phyloP scores from a whole-genome alignment of 2,797 vertebrate species.

The Miichthys miiuy region DNA sequence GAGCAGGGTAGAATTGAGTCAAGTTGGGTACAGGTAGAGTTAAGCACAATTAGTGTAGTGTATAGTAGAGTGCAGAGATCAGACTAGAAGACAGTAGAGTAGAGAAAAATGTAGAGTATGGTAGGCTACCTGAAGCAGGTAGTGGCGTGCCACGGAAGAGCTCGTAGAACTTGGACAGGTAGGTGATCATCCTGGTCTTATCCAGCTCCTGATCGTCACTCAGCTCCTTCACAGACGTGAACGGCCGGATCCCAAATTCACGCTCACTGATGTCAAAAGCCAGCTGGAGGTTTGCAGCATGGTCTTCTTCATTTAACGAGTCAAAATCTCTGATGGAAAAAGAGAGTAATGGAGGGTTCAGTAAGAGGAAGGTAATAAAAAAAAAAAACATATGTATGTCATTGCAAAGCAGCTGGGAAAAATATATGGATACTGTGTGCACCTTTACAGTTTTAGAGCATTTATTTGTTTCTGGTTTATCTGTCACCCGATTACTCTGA shows the following conservation, averaged over 20 bases:
- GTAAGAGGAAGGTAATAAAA: not conserved
- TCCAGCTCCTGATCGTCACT: slow-evolving; percentile 85
- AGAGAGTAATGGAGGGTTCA: not conserved
- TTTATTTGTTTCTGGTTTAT: not conserved
- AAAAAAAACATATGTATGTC: not conserved
- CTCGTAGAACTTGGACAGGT: slow-evolving; percentile 97
- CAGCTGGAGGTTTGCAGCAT: slow-evolving; percentile 91
- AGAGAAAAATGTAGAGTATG: not conserved
- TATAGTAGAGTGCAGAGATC: not conserved
- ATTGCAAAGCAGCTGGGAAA: not conserved
- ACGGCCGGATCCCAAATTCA: slow-evolving; percentile 92
- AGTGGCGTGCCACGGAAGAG: slow-evolving; percentile 93
- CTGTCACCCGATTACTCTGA: not conserved
- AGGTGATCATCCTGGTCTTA: slow-evolving; percentile 91
- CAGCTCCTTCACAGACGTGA: slow-evolving; percentile 90
- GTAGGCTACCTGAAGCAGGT: slow-evolving; percentile 87
- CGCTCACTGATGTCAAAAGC: slow-evolving; percentile 92
- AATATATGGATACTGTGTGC: not conserved
- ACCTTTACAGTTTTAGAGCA: not conserved
- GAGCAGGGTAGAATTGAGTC: not conserved
- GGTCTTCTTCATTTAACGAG: slow-evolving; percentile 89
- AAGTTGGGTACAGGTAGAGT: not conserved
- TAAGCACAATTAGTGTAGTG: too few species aligned
- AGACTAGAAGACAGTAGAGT: not conserved
- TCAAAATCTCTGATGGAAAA: slow-evolving; percentile 89